Evolutionary conservation across 2,797 vertebrate genomes (phyloP), one percentile per base, ranked within the genome.

Genomic region (Myioborus miniatus): DNA sequence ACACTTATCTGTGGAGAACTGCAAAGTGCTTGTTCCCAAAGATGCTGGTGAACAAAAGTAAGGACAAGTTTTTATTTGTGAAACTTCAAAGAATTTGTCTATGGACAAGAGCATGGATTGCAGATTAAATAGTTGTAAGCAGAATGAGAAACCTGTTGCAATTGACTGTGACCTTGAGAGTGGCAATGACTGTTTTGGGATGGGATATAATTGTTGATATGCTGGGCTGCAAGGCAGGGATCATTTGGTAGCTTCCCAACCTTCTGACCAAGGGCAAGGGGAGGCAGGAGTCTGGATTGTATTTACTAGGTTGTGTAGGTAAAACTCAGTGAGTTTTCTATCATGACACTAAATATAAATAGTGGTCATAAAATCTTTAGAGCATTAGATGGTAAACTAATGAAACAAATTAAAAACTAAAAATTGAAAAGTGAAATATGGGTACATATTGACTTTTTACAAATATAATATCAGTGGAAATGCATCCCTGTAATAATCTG

Each of bases 321-420:
- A 77, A 90, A 90, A 80, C 18, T 80, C 24, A 18, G 20, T 44
- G 82, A 81, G 63, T 69, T 93, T 93, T 93, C 74, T 20, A 55
- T 71, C n/a, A 22, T 72, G 79, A 80, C 82, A 71, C 60, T 72
- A 71, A 75, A 64, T 62, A 85, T 75, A 95, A 89, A 88, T 37
- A 83, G 19, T 2, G 6, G 11, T 46, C 72, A 64, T 87, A 90
- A 96, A 94, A 83, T 71, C 86, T 77, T 90, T 32, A 83, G 83
- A 90, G 78, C 2, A 0, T 89, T 85, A 93, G 62, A 88, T 81
- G 82, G 72, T 46, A 91, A 95, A 92, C 93, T 95, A 95, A 91
- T 76, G 86, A 90, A 93, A 95, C 69, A 93, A 95, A 97, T 87
- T 65, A 75, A 94, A 95, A 93, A 55, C 62, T 62, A 92, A 91